Conservation (phyloP, 2,113 vertebrate genomes). For the Cardinalis cardinalis region DNA sequence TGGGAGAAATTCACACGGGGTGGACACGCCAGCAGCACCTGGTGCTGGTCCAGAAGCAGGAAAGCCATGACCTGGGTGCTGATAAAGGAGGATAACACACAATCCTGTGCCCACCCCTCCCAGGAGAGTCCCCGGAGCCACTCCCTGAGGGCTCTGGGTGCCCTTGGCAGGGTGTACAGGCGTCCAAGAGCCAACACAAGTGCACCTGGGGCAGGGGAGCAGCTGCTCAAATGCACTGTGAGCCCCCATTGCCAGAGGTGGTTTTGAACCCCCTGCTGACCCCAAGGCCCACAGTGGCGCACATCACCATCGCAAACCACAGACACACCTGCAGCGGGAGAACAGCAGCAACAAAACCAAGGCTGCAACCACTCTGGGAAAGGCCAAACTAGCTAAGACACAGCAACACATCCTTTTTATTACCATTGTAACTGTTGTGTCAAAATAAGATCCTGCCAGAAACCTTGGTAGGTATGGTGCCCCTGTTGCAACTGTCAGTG, state of each 20-base stretch:
- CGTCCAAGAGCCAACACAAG: fast-evolving
- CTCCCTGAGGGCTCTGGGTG: not conserved
- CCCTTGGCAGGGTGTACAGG: not conserved
- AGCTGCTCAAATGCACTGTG: not conserved
- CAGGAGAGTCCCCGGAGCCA: fast-evolving
- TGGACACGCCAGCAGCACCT: not conserved
- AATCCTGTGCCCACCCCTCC: not conserved
- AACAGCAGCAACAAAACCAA: not conserved
- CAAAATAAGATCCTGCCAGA: not conserved
- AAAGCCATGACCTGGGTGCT: not conserved
- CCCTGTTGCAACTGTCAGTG: not conserved
- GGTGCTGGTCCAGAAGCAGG: not conserved
- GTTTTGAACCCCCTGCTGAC: not conserved
- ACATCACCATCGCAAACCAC: not conserved
- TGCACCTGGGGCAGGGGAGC: not conserved
- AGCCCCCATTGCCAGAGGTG: not conserved
- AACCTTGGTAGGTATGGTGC: not conserved
- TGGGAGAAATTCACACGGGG: not conserved
- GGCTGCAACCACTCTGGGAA: not conserved
- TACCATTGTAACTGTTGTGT: not conserved
- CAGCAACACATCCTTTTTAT: not conserved
- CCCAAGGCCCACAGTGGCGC: fast-evolving
- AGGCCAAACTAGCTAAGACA: not conserved
- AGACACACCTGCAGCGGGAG: not conserved
- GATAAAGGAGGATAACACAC: not conserved